These are phyloP conservation scores for Tenualosa thibaudeaui DNA, from an alignment of 2,797 vertebrate genomes.

Conservation along the genomic window DNA sequence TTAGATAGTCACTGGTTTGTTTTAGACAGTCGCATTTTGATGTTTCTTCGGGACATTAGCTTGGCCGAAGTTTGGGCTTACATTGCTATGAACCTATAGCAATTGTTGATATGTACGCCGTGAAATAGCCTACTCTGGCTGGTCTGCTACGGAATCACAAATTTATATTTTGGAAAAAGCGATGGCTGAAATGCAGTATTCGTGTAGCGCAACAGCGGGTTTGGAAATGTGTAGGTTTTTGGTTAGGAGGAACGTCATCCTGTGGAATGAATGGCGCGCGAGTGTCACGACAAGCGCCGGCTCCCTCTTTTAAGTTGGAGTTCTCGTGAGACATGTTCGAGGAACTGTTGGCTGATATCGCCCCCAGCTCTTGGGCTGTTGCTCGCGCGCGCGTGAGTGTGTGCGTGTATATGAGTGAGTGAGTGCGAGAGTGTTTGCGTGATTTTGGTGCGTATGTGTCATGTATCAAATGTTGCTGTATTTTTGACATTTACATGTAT, in stretches of 20 bases:
- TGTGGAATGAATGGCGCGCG: neutral
- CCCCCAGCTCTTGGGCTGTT: slow-evolving; percentile 46
- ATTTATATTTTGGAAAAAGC: neutral
- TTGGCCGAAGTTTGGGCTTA: neutral
- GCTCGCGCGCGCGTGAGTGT: slow-evolving; percentile 7
- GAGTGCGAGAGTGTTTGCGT: neutral
- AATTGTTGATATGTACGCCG: slow-evolving; percentile 19
- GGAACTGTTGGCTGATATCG: slow-evolving; percentile 47
- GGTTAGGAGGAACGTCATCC: neutral
- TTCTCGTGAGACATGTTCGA: slow-evolving; percentile 50
- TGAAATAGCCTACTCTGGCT: neutral
- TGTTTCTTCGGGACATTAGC: neutral
- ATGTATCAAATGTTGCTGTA: neutral
- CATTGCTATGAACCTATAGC: neutral
- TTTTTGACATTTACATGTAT: neutral
- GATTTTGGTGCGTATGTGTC: neutral
- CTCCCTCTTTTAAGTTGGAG: slow-evolving; percentile 22
- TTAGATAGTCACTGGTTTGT: neutral
- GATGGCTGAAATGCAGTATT: neutral
- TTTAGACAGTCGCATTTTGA: neutral
- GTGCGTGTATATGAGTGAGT: neutral
- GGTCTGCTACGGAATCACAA: slow-evolving; percentile 5
- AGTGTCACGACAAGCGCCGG: slow-evolving; percentile 14
- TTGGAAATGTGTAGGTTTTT: slow-evolving; percentile 1
- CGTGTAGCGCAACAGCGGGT: neutral